Conservation (phyloP, 2,797 vertebrate genomes). For the Tolypeutes matacus region DNA sequence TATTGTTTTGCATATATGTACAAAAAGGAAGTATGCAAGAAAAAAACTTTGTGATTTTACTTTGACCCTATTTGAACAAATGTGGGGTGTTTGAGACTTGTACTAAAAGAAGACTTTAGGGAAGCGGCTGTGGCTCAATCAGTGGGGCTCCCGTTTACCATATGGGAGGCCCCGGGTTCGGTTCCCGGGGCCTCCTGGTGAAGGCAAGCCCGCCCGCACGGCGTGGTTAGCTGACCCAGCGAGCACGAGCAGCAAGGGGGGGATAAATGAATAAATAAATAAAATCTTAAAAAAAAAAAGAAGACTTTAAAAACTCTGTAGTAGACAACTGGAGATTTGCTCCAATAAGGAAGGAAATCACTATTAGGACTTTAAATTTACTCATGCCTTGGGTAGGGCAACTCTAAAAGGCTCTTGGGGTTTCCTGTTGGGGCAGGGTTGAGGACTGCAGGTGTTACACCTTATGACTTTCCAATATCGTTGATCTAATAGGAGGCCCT, state of each 20-base stretch:
- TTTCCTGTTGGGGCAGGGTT: background rate
- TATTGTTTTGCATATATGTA: background rate
- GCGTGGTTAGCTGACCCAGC: no score
- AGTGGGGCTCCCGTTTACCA: no score
- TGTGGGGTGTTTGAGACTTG: background rate
- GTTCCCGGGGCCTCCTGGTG: no score
- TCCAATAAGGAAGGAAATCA: background rate
- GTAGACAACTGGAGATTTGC: background rate
- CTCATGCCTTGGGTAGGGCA: background rate
- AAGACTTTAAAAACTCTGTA: background rate
- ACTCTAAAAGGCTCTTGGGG: background rate
- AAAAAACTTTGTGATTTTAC: conserved; percentile 4
- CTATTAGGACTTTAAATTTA: background rate
- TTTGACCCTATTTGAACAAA: conserved; percentile 9
- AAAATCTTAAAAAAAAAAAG: no score
- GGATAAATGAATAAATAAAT: no score
- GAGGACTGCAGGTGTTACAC: background rate
- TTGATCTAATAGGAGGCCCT: background rate
- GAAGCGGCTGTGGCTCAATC: no score
- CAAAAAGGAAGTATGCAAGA: background rate
- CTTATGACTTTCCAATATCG: background rate
- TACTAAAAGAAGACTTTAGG: background rate
- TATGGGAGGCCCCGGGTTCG: no score
- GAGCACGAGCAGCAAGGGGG: no score
- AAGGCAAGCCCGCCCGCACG: no score